Evolutionary conservation across 2,113 vertebrate genomes (phyloP).

Genomic region (Toxotes chatareus): DNA sequence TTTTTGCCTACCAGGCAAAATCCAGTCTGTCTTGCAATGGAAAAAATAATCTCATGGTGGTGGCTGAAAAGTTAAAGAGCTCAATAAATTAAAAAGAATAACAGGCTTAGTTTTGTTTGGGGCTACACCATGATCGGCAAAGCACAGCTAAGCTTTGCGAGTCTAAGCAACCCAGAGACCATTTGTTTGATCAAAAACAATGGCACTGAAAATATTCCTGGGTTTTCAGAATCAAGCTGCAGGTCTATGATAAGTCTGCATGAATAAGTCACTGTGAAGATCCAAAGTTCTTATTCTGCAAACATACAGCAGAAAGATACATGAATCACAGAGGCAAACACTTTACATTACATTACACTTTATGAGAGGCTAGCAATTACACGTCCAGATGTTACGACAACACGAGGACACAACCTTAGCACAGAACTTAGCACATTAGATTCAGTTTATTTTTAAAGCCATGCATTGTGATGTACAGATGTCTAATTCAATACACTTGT

Average conservation of each 20-base stretch:
- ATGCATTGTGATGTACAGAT: too few species aligned
- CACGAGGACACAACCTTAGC: background rate
- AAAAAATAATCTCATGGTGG: too few species aligned
- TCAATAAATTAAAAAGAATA: too few species aligned
- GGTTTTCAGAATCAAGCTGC: background rate
- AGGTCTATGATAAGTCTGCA: background rate
- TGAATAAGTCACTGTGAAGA: background rate
- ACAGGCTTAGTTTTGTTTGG: too few species aligned
- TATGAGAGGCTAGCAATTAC: background rate
- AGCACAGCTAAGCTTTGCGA: too few species aligned
- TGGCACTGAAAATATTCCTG: background rate
- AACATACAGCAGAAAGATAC: background rate
- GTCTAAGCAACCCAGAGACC: too few species aligned
- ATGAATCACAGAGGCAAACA: background rate
- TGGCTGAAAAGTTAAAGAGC: too few species aligned
- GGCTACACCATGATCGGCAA: too few species aligned
- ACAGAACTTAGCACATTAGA: background rate
- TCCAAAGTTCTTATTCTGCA: background rate
- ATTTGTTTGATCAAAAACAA: too few species aligned
- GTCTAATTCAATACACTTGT: background rate
- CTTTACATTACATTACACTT: background rate
- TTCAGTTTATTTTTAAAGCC: background rate
- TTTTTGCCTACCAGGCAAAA: too few species aligned
- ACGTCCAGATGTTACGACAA: background rate
- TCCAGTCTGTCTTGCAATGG: too few species aligned